Conservation (phyloP, 2,888 invertebrate genomes). For the Lithophane ornitopus region DNA sequence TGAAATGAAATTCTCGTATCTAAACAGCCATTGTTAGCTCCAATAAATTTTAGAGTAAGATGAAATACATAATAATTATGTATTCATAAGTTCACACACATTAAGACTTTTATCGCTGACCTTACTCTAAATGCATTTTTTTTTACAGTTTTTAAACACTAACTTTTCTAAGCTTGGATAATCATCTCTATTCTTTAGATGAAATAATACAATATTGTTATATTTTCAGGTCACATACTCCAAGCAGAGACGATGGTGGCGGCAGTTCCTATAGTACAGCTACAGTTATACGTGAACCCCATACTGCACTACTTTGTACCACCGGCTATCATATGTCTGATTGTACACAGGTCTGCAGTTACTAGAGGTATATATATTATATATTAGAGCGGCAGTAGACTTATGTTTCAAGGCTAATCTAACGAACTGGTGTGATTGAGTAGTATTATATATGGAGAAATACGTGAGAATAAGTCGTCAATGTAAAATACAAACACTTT, state of each 20-base stretch:
- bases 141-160: too few species aligned
- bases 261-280: constrained; percentile 93
- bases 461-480: not conserved
- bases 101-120: too few species aligned
- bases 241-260: constrained; percentile 92
- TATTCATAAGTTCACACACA: too few species aligned
- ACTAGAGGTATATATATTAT: constrained; percentile 68
- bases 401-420: not conserved
- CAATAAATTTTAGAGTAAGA: too few species aligned
- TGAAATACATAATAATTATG: too few species aligned
- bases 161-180: too few species aligned
- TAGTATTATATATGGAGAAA: not conserved
- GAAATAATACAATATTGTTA: too few species aligned
- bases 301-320: constrained; percentile 93
- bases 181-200: too few species aligned
- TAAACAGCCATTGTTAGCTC: too few species aligned
- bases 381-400: not conserved
- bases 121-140: too few species aligned
- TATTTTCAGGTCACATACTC: constrained; percentile 90
- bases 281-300: constrained; percentile 95
- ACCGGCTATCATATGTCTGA: constrained; percentile 89
- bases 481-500: not conserved
- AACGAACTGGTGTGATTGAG: not conserved
- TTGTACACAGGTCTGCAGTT: constrained; percentile 65
- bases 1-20: too few species aligned